Base-by-base conservation (phyloP, 2,888 invertebrate species). In the Apotomis capreana region DNA sequence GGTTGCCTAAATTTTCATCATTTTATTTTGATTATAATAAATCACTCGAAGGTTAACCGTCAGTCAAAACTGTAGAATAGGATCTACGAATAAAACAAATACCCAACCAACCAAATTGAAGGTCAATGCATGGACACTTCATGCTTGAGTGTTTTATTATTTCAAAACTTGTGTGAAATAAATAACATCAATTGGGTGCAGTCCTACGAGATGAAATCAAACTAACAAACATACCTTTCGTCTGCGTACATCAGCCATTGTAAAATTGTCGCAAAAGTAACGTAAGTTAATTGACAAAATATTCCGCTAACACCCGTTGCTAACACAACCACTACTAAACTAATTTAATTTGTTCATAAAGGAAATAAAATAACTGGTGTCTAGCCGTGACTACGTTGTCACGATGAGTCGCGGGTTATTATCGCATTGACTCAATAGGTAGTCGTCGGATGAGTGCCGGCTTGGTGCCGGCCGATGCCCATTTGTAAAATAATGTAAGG, bases 211-310 rank as follows among this genome's bases (percentile, higher is more conserved):
- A 49, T 49, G 3, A 49, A 49, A 49, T 49, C 8, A 49, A 49
- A 49, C 9, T 44, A 60, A 60, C 4, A 46, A 15, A 76, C 81
- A 80, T 82, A 89, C 89, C 85, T 87, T 89, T 81, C 89, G 85
- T 79, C 87, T 87, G 8, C 89, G 85, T 71, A 89, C 63, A 69
- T 79, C 80, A 76, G 79, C 81, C 89, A 89, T 89, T 26, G 49
- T 68, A 60, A 10, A 57, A 15, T 5, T 10, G 57, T 54, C 40
- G 5, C n/a, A n/a, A 12, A 60, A 54, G 8, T 44, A 69, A 54
- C n/a, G 10, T 61, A 40, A 60, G 26, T 46, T 60, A 8, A 65
- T 13, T 12, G 26, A 26, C 26, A 26, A 26, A 57, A 44, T 9
- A 49, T 12, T 67, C 8, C 54, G 9, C 67, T 51, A 9, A 58